Conservation (phyloP, 2,888 invertebrate genomes). For the Melolontha melolontha region DNA sequence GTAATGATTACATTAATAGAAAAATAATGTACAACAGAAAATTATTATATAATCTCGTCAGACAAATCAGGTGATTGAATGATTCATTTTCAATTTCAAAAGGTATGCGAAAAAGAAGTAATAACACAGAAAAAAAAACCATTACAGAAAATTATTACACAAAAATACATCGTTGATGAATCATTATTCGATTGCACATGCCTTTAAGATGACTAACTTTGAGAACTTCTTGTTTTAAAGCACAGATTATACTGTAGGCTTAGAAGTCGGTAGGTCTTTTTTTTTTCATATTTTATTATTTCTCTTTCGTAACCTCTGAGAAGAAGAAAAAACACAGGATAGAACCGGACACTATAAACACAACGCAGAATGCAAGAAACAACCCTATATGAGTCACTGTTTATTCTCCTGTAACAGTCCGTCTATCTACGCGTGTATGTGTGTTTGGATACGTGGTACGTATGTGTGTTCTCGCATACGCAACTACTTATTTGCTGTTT, state of each 20-base stretch:
- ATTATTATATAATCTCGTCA: neutral
- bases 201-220: neutral
- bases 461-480: neutral
- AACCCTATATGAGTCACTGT: constrained; percentile 24
- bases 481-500: neutral
- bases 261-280: too few relatives aligned
- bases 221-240: neutral
- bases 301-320: too few relatives aligned
- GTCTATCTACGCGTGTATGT: neutral
- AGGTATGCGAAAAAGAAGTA: neutral
- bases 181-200: constrained; percentile 13
- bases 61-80: neutral
- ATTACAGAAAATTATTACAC: constrained; percentile 9
- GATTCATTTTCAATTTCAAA: constrained; percentile 10
- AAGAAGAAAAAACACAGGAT: constrained; percentile 4
- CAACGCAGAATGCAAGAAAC: constrained; percentile 24
- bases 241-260: too few relatives aligned
- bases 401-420: neutral
- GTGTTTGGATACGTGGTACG: neutral
- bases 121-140: constrained; percentile 2
- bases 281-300: too few relatives aligned
- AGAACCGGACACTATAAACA: constrained; percentile 18
- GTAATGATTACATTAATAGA: neutral
- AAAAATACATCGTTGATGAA: constrained; percentile 4
- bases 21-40: constrained; percentile 1